A percentile compares a stretch with the other conserved stretches of the same genome.
Conservation (phyloP, 2,797 vertebrate genomes). For the Fratercula arctica region DNA sequence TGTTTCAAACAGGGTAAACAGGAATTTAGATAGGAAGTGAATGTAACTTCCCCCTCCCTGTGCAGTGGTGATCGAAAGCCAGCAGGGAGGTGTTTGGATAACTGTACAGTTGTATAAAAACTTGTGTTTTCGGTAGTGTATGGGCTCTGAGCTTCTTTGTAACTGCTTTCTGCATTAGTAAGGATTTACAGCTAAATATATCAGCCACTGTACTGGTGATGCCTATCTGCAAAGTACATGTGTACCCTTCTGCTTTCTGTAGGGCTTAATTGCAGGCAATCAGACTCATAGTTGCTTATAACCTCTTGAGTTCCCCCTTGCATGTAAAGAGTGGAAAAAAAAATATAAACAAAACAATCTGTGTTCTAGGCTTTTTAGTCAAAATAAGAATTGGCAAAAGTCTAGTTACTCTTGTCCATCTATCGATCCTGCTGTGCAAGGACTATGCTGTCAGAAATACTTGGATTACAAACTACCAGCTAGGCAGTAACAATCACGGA, state of each 20-base stretch:
- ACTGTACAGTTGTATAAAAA: neutral
- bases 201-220: neutral
- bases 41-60: no score
- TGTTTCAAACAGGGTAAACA: neutral
- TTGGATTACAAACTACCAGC: neutral
- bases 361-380: neutral
- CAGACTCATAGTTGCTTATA: neutral
- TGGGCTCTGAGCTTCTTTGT: neutral
- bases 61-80: neutral
- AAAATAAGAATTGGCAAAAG: neutral
- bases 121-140: rapidly evolving
- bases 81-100: neutral
- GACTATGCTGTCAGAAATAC: neutral
- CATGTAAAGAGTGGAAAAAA: neutral
- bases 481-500: neutral
- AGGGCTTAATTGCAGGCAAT: neutral
- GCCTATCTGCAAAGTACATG: neutral
- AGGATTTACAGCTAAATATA: neutral
- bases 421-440: neutral
- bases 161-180: neutral
- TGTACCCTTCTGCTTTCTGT: neutral
- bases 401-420: rapidly evolving
- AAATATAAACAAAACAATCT: neutral
- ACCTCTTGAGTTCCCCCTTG: neutral
- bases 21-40: neutral